Evolutionary conservation across 1,140 invertebrate genomes (phyloP).

Genomic region (Sycophaga agraensis): DNA sequence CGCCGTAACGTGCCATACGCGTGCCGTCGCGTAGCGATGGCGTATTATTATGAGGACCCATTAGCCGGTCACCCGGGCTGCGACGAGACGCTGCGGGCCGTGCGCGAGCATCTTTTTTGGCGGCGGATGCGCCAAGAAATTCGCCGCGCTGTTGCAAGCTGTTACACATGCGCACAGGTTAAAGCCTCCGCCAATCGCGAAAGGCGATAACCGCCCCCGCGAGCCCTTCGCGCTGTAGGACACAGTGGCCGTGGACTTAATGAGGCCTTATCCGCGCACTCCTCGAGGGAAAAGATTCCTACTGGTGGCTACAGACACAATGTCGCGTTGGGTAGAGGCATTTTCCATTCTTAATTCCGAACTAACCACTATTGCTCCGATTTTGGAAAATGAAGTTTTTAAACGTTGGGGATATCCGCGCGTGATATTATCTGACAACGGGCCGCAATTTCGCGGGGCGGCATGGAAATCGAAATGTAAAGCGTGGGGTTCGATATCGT

Average conservation of each 20-base stretch:
- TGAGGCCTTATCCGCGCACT: constrained; percentile 49
- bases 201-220: background rate
- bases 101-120: background rate
- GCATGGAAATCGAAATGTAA: no score
- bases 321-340: constrained; percentile 8
- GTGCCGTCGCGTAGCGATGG: background rate
- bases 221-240: constrained; percentile 38
- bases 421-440: no score
- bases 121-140: background rate
- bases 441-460: no score
- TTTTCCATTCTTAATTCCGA: no score
- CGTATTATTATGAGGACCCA: background rate
- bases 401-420: no score
- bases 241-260: constrained; percentile 44
- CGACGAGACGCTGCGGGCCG: background rate
- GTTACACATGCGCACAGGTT: background rate
- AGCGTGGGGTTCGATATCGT: no score
- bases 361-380: no score
- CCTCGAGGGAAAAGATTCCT: constrained; percentile 40
- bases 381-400: no score
- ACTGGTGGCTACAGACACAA: constrained; percentile 46
- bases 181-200: background rate
- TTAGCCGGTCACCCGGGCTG: background rate
- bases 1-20: background rate
- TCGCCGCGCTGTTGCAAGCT: background rate